Evolutionary conservation across 2,888 invertebrate species (phyloP).

Genomic region (Xanthostigma xanthostigma): DNA sequence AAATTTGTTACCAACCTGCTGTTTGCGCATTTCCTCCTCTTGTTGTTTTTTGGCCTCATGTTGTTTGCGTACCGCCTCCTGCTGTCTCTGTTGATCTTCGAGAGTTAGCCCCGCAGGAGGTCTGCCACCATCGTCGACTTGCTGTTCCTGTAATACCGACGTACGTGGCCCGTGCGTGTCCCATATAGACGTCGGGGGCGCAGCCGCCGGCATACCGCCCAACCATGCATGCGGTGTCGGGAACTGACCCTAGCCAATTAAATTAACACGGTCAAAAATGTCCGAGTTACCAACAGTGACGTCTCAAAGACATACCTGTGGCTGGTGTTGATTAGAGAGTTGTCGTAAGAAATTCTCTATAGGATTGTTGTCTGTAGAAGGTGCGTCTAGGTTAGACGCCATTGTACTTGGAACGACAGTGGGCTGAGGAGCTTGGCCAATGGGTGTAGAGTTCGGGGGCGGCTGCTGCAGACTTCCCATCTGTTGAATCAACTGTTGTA

Average conservation of each 20-base stretch:
- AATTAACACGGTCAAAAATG: not conserved
- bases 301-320: conserved; percentile 8
- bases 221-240: conserved; percentile 1
- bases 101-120: not conserved
- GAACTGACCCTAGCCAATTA: conserved; percentile 4
- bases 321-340: conserved; percentile 24
- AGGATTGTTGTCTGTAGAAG: conserved; percentile 28
- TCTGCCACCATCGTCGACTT: not conserved
- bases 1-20: conserved; percentile 18
- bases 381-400: conserved; percentile 14
- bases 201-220: not conserved
- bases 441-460: conserved; percentile 15
- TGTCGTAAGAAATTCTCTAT: conserved; percentile 35
- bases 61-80: conserved; percentile 16
- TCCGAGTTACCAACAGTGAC: conserved; percentile 6
- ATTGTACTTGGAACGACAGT: conserved; percentile 1
- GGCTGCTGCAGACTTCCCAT: conserved; percentile 33
- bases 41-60: conserved; percentile 27
- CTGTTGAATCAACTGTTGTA: conserved; percentile 35
- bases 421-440: conserved; percentile 9
- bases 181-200: not conserved
- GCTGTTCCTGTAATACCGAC: not conserved
- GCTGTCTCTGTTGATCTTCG: not conserved
- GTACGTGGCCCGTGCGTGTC: not conserved
- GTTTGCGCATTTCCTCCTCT: conserved; percentile 30